These are phyloP conservation scores for Acleris emargana DNA, from an alignment of 2,888 invertebrate genomes.

Conservation along the genomic window DNA sequence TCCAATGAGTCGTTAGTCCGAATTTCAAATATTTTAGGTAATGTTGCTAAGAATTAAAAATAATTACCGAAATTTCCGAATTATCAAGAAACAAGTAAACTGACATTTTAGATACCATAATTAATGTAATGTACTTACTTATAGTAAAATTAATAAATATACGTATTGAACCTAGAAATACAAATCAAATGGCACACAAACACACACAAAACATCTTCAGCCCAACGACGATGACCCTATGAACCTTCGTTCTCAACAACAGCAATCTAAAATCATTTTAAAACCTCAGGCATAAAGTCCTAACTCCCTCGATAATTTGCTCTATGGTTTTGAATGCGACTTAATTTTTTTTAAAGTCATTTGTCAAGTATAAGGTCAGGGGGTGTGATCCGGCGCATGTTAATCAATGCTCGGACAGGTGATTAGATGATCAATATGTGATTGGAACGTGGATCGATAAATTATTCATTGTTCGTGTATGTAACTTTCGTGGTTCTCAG, in stretches of 20 bases:
- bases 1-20: too few species aligned
- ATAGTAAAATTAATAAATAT: too few species aligned
- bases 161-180: too few species aligned
- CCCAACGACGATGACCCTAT: slow-evolving; percentile 28
- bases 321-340: slow-evolving; percentile 21
- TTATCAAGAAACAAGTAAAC: too few species aligned
- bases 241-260: slow-evolving; percentile 18
- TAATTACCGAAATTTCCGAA: too few species aligned
- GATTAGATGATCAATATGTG: slow-evolving; percentile 60
- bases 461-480: slow-evolving; percentile 31
- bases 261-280: slow-evolving; percentile 3
- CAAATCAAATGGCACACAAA: slow-evolving; percentile 12
- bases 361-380: slow-evolving; percentile 70
- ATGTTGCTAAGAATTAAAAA: too few species aligned
- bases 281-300: not conserved
- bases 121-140: too few species aligned
- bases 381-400: slow-evolving; percentile 67
- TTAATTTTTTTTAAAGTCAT: slow-evolving; percentile 60
- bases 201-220: slow-evolving; percentile 29
- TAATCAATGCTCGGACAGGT: slow-evolving; percentile 67
- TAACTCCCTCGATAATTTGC: slow-evolving; percentile 1
- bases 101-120: too few species aligned
- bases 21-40: too few species aligned
- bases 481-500: slow-evolving; percentile 27
- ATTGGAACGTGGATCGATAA: slow-evolving; percentile 31